Evolutionary conservation across 2,797 vertebrate genomes (phyloP), one percentile per base, ranked within the genome.

Genomic region (Thalassophryne amazonica): DNA sequence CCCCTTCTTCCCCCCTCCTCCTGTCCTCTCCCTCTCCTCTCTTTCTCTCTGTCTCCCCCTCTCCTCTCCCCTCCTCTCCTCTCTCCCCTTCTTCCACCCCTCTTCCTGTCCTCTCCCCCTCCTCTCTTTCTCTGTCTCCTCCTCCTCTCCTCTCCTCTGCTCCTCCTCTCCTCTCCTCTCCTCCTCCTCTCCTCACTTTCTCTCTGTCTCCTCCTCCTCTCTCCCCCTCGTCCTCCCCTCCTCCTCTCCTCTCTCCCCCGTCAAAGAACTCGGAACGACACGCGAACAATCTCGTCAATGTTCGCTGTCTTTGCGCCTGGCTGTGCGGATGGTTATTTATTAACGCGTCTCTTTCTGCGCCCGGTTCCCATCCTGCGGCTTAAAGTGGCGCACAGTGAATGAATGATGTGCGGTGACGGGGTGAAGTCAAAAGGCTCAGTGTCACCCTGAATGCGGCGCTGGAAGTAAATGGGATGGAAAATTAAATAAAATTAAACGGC

Each of bases 401-500:
- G n/a, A n/a, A n/a, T n/a, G n/a, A n/a, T n/a, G n/a, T n/a, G n/a
- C n/a, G n/a, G n/a, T n/a, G n/a, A n/a, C n/a, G n/a, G n/a, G n/a
- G n/a, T n/a, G n/a, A n/a, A n/a, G 80, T 94, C 89, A 94, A 94
- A 81, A 92, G 90, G 69, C 89, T 89, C 85, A 72, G 89, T 92
- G 92, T 93, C 92, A 90, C 87, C 90, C 88, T 85, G 91, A 93
- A 91, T 88, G 90, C 90, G 91, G 90, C 87, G 92, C 93, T 92
- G 89, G 87, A 74, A 92, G 92, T 91, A 94, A 97, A 98, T 97
- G 94, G 93, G 94, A 96, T 94, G 94, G 94, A 97, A 96, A 96
- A 97, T 96, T 93, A 94, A 97, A 96, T 95, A 93, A 97, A 94
- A 95, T 95, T 90, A 96, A 95, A 97, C 93, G 93, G 93, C 92